Percentiles rank a stretch among this genome's conserved stretches.
These are phyloP conservation scores for Azemiops feae DNA, from an alignment of 2,113 vertebrate genomes.

Conservation along the genomic window DNA sequence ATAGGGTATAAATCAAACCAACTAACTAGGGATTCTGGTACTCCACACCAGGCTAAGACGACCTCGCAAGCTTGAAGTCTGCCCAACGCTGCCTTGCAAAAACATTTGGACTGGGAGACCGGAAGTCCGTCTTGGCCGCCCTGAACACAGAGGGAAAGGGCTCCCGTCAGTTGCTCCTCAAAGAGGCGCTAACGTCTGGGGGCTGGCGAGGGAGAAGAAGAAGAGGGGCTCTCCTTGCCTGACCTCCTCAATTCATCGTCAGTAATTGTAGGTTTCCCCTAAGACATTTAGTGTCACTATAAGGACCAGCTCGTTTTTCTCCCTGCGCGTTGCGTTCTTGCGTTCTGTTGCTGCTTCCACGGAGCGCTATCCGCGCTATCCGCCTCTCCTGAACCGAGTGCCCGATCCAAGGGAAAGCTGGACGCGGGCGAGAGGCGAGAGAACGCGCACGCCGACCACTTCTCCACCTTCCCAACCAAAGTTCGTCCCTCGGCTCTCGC, in stretches of 20 bases:
- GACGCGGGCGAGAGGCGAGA: conserved; percentile 38
- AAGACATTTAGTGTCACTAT: conserved; percentile 76
- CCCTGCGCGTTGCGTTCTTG: neutral
- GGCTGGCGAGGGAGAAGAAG: fast-evolving
- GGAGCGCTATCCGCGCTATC: neutral
- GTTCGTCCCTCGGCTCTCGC: conserved; percentile 48
- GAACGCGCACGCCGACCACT: conserved; percentile 25
- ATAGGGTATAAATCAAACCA: neutral
- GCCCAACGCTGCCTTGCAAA: neutral
- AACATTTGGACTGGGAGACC: neutral
- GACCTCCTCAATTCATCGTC: neutral
- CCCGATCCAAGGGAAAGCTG: conserved; percentile 12
- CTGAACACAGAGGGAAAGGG: neutral
- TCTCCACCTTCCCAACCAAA: conserved; percentile 44
- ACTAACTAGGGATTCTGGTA: neutral
- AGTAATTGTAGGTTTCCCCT: conserved; percentile 65
- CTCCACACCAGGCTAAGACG: neutral
- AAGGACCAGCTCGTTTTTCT: conserved; percentile 63
- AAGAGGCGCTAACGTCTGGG: neutral
- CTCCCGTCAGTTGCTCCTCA: neutral
- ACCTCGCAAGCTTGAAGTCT: neutral
- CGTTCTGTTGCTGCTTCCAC: conserved; percentile 47
- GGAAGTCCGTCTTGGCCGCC: neutral
- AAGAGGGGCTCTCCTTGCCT: conserved; percentile 2
- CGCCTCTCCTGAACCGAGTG: conserved; percentile 40